Percentiles rank a stretch among this genome's conserved stretches.
Conservation (phyloP, 1,140 invertebrate species). For the Conopomorpha cramerella region DNA sequence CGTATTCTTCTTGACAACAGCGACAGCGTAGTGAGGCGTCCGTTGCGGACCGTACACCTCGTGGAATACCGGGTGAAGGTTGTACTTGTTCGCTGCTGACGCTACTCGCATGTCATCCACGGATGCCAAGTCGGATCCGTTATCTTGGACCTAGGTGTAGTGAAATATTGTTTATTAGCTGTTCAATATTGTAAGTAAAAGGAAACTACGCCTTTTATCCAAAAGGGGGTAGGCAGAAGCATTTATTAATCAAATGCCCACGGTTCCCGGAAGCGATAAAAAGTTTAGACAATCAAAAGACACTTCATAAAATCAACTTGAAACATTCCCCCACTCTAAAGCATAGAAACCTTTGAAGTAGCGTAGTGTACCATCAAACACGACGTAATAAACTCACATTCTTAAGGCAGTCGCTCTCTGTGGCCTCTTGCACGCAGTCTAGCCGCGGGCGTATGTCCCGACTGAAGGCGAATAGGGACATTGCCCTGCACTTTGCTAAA, state of each 20-base stretch:
- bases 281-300: too few relatives aligned
- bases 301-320: too few relatives aligned
- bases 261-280: too few relatives aligned
- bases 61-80: constrained; percentile 44
- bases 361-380: too few relatives aligned
- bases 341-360: too few relatives aligned
- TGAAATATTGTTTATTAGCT: too few relatives aligned
- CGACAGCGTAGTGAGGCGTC: constrained; percentile 40
- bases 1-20: constrained; percentile 39
- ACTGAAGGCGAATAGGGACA: constrained; percentile 70
- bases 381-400: constrained; percentile 61
- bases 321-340: too few relatives aligned
- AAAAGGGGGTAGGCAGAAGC: too few relatives aligned
- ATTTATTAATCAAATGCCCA: too few relatives aligned
- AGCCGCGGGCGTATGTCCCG: constrained; percentile 73
- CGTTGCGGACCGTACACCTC: constrained; percentile 38
- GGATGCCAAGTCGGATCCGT: constrained; percentile 37
- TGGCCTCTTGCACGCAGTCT: constrained; percentile 64
- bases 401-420: constrained; percentile 68
- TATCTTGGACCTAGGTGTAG: constrained; percentile 32
- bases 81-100: constrained; percentile 27
- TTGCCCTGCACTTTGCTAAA: constrained; percentile 68
- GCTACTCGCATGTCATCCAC: constrained; percentile 36
- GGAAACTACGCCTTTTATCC: too few relatives aligned
- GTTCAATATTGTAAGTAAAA: too few relatives aligned